Evolutionary conservation across 2,113 vertebrate species (phyloP).

Genomic region (Microtus ochrogaster): DNA sequence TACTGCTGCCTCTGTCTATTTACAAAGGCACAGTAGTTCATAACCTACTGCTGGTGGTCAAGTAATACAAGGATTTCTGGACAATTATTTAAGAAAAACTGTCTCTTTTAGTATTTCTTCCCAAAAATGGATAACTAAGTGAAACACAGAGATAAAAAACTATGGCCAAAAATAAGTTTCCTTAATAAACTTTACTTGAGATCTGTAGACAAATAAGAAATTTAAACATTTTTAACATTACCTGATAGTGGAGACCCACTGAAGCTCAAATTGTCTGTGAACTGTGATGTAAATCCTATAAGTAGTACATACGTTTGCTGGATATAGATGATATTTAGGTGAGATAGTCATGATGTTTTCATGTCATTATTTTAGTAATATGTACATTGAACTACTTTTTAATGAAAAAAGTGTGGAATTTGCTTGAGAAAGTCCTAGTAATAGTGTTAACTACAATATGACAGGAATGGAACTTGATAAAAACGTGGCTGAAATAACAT

Average conservation of each 20-base stretch:
- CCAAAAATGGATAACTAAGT: background rate
- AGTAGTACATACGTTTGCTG: background rate
- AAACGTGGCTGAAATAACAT: background rate
- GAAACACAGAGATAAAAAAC: background rate
- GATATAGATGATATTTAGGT: background rate
- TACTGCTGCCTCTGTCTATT: background rate
- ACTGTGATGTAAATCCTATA: too few relatives aligned
- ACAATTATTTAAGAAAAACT: background rate
- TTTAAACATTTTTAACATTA: background rate
- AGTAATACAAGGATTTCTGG: background rate
- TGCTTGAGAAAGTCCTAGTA: background rate
- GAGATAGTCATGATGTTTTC: background rate
- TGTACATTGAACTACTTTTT: background rate
- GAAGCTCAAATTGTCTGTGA: too few relatives aligned
- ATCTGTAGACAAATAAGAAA: background rate
- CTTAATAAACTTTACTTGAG: background rate
- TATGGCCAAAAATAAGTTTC: background rate
- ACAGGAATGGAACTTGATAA: background rate
- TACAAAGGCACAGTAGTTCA: background rate
- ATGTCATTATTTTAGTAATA: background rate
- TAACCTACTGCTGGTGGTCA: background rate
- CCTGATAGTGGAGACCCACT: background rate
- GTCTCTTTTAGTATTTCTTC: background rate
- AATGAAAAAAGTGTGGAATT: conserved; percentile 7
- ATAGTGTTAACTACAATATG: fast-evolving